Evolutionary conservation across 2,797 vertebrate species (phyloP).

Genomic region (Platalea minor): DNA sequence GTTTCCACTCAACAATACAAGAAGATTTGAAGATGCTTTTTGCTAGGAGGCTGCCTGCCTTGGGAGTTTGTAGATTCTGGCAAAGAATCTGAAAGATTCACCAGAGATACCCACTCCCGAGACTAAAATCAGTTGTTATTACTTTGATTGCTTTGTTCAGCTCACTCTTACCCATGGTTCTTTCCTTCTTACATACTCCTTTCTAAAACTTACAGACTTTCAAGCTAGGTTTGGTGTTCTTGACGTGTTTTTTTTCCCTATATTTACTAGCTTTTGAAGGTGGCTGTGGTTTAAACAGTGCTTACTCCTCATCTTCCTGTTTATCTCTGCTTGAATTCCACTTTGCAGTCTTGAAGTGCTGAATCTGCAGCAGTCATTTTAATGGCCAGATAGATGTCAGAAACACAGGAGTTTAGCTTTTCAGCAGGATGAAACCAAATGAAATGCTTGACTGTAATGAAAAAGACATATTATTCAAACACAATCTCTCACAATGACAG

Average conservation of each 20-base stretch:
- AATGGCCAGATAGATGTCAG: background rate
- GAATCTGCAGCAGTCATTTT: background rate
- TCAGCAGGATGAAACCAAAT: background rate
- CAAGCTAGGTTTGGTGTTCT: background rate
- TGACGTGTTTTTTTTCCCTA: fast-evolving
- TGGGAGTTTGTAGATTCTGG: background rate
- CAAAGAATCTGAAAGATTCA: background rate
- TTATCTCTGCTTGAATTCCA: slow-evolving; percentile 1
- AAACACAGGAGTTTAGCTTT: background rate
- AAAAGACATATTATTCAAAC: background rate
- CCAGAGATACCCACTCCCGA: background rate
- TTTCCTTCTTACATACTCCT: background rate
- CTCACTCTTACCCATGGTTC: background rate
- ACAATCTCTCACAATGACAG: background rate
- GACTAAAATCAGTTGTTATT: background rate
- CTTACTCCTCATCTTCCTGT: background rate
- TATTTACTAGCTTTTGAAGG: background rate
- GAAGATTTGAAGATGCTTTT: background rate
- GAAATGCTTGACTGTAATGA: background rate
- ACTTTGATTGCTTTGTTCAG: background rate
- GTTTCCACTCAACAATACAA: background rate
- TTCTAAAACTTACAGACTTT: background rate
- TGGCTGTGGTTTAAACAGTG: background rate
- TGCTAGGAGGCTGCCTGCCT: background rate
- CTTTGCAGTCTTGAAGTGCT: background rate